phyloP scores from a whole-genome alignment of 2,797 vertebrate genomes.

The Otus scops region DNA sequence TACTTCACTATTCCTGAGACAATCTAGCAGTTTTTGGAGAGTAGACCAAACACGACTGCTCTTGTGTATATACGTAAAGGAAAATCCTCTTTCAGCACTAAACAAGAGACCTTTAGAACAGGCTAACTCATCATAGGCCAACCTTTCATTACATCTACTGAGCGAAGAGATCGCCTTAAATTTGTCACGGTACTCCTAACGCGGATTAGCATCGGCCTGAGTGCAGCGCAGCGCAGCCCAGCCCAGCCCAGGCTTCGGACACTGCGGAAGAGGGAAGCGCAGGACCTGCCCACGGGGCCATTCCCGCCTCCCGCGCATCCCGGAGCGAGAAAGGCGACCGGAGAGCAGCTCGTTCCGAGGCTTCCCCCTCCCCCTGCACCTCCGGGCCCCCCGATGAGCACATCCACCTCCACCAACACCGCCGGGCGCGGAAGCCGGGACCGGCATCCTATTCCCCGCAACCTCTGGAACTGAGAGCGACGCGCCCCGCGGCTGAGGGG shows the following conservation, averaged over 20 bases:
- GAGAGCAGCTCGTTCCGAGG: background rate
- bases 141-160: background rate
- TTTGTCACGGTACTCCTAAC: rapidly evolving
- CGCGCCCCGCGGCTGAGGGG: background rate
- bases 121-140: background rate
- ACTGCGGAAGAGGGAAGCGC: rapidly evolving
- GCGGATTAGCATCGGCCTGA: background rate
- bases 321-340: rapidly evolving
- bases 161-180: background rate
- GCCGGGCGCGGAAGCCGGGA: background rate
- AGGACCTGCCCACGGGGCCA: background rate
- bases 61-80: rapidly evolving
- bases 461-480: too few species aligned
- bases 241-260: background rate
- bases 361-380: background rate
- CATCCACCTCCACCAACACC: background rate
- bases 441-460: background rate
- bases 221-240: background rate
- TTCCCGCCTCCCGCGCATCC: background rate
- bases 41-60: rapidly evolving
- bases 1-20: background rate
- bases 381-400: rapidly evolving
- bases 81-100: background rate
- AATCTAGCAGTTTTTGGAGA: background rate
- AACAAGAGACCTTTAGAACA: background rate